phyloP scores from a whole-genome alignment of 1,140 invertebrate genomes.

The Drosophila prosaltans region DNA sequence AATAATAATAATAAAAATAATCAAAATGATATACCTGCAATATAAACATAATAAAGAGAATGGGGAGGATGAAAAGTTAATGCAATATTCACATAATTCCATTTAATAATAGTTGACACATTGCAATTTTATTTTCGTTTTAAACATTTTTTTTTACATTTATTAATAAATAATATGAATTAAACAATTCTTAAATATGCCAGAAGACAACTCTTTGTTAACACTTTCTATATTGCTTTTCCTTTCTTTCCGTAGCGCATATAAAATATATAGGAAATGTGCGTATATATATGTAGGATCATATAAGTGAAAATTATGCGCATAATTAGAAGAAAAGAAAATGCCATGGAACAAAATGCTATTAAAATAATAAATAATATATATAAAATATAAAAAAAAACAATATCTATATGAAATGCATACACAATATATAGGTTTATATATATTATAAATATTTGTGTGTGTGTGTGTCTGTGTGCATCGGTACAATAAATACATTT shows the following conservation, averaged over 20 bases:
- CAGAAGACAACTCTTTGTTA: background rate
- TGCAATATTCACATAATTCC: background rate
- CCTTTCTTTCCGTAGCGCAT: background rate
- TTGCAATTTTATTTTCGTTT: background rate
- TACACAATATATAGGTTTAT: background rate
- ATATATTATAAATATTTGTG: background rate
- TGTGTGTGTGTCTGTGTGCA: background rate
- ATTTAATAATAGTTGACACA: background rate
- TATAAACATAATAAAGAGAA: too few relatives aligned
- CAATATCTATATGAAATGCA: background rate
- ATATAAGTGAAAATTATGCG: background rate
- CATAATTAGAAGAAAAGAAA: conserved; percentile 10
- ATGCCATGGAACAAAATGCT: conserved; percentile 24
- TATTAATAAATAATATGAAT: too few relatives aligned
- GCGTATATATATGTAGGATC: background rate
- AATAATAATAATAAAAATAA: too few relatives aligned
- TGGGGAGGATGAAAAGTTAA: background rate
- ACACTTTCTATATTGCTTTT: background rate
- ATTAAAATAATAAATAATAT: conserved; percentile 32
- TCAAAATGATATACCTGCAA: too few relatives aligned
- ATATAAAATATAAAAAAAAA: too few relatives aligned
- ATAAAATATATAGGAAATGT: background rate
- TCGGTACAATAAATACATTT: conserved; percentile 33
- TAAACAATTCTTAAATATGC: too few relatives aligned
- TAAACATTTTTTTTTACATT: too few relatives aligned